A percentile compares a stretch with the other conserved stretches of the same genome.
phyloP scores from a whole-genome alignment of 2,888 invertebrate species.

The Synanthedon vespiformis region DNA sequence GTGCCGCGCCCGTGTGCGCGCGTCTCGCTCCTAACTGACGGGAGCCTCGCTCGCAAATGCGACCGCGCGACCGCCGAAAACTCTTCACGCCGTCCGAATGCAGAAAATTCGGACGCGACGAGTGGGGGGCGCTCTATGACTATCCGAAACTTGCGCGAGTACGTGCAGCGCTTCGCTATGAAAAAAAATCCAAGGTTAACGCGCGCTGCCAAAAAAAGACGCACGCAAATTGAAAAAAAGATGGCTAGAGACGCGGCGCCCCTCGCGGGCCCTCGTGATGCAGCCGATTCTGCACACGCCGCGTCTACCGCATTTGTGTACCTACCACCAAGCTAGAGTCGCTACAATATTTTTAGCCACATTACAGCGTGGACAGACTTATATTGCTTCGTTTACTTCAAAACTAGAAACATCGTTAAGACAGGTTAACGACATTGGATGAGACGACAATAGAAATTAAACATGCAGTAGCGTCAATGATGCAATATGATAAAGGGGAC shows the following conservation, averaged over 20 bases:
- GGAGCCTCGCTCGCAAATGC: conserved; percentile 67
- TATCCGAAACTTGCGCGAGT: conserved; percentile 65
- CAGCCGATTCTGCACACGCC: conserved; percentile 48
- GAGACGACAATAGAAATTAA: not conserved
- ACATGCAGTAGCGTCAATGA: too few species aligned
- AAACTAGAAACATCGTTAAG: not conserved
- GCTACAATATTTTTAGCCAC: conserved; percentile 6
- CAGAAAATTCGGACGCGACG: conserved; percentile 68
- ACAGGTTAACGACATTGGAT: not conserved
- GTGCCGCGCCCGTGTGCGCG: conserved; percentile 20
- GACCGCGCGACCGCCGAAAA: conserved; percentile 68
- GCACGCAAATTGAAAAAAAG: conserved; percentile 66
- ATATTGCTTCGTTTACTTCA: not conserved
- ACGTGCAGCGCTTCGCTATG: conserved; percentile 68
- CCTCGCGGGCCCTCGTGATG: conserved; percentile 51
- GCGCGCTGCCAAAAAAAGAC: conserved; percentile 70
- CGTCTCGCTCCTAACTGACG: conserved; percentile 51
- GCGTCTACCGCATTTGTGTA: conserved; percentile 24
- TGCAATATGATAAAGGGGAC: too few species aligned
- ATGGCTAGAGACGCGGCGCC: conserved; percentile 57
- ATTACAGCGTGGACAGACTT: not conserved
- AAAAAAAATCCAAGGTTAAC: conserved; percentile 67
- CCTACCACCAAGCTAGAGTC: conserved; percentile 11
- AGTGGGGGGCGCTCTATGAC: conserved; percentile 68
- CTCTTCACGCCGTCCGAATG: conserved; percentile 63